phyloP scores from a whole-genome alignment of 2,113 vertebrate species.

The Rhinopithecus roxellana region DNA sequence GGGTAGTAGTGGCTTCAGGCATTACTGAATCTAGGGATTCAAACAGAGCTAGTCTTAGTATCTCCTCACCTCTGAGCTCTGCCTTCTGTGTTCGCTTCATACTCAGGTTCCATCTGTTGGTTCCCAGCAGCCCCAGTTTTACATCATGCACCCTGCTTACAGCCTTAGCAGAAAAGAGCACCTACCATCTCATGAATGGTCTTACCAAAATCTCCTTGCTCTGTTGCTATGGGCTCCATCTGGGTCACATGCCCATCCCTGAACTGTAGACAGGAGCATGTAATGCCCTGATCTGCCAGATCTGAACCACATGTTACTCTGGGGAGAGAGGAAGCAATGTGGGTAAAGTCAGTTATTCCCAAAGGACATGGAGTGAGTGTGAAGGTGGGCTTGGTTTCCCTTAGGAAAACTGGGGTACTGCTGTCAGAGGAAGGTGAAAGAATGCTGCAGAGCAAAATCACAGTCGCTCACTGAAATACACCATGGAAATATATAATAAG shows the following conservation, averaged over 20 bases:
- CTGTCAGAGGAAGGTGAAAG: not conserved
- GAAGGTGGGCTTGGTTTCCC: not conserved
- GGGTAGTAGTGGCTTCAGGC: not conserved
- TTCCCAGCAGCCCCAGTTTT: not conserved
- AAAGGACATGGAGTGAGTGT: not conserved
- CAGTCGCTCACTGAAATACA: not conserved
- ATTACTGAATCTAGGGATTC: not conserved
- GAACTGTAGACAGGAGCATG: not conserved
- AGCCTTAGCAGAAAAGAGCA: not conserved
- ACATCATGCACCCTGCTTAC: not conserved
- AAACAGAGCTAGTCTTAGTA: not conserved
- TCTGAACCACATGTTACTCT: not conserved
- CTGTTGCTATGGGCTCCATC: not conserved
- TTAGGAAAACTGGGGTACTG: not conserved
- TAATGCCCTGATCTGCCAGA: not conserved
- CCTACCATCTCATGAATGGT: not conserved
- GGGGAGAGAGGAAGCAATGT: not conserved
- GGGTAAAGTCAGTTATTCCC: not conserved
- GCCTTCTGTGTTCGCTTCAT: not conserved
- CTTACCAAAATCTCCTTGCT: not conserved
- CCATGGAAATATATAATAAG: not conserved
- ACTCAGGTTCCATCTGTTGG: not conserved
- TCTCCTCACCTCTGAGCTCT: not conserved
- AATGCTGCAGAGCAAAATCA: not conserved
- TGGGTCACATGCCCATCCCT: not conserved